These are phyloP conservation scores for Stictocephala bisonia DNA, from an alignment of 2,888 invertebrate genomes.

Conservation along the genomic window DNA sequence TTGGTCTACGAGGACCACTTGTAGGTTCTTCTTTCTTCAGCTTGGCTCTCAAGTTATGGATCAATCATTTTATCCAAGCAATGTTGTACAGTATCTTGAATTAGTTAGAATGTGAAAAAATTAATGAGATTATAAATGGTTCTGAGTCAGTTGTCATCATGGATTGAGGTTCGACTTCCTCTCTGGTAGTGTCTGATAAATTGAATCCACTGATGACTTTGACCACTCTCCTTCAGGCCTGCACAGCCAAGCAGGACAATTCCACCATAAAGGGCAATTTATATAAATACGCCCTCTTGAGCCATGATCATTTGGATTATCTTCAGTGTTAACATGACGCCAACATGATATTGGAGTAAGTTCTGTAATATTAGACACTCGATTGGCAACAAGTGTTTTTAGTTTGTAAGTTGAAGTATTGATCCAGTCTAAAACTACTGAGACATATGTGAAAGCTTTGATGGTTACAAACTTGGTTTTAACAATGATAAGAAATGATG, in stretches of 20 bases:
- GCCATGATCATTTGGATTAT: slow-evolving; percentile 61
- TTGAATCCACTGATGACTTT: neutral
- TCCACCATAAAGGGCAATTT: slow-evolving; percentile 32
- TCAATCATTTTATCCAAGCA: neutral
- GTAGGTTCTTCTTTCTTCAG: neutral
- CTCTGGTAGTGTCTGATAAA: slow-evolving; percentile 46
- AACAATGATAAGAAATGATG: slow-evolving; percentile 38
- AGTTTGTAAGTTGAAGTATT: slow-evolving; percentile 51
- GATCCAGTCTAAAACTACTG: slow-evolving; percentile 57
- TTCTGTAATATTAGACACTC: slow-evolving; percentile 59
- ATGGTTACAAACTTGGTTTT: slow-evolving; percentile 54
- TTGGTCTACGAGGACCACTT: neutral
- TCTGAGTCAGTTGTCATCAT: neutral
- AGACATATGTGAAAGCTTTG: slow-evolving; percentile 55
- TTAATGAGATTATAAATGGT: neutral
- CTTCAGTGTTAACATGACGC: slow-evolving; percentile 57
- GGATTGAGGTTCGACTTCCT: neutral
- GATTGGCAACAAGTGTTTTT: slow-evolving; percentile 58
- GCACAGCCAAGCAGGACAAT: neutral
- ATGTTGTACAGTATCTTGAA: neutral
- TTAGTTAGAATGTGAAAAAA: neutral
- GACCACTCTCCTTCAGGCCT: neutral
- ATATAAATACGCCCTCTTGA: slow-evolving; percentile 58
- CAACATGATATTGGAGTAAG: slow-evolving; percentile 54
- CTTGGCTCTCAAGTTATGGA: neutral